Percentiles rank a stretch among this genome's conserved stretches.
phyloP scores from a whole-genome alignment of 2,797 vertebrate species.

The Chaetophractus vellerosus region DNA sequence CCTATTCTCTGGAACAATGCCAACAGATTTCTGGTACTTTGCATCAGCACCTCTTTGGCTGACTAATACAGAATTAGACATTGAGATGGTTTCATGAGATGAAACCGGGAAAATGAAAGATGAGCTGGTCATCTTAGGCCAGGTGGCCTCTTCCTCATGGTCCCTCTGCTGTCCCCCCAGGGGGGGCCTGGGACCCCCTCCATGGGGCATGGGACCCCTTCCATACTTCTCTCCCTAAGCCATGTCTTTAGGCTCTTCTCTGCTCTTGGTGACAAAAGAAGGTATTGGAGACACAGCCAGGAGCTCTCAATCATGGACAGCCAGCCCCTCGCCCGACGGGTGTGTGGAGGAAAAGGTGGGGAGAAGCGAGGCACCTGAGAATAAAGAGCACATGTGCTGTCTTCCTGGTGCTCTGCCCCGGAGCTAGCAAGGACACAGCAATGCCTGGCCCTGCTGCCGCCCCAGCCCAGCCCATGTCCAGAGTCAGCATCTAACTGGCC shows the following conservation, averaged over 20 bases:
- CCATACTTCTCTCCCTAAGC: neutral
- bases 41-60: too few relatives aligned
- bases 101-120: neutral
- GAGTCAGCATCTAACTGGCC: neutral
- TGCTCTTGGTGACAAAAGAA: neutral
- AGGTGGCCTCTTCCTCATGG: rapidly evolving
- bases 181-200: neutral
- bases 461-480: neutral
- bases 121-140: neutral
- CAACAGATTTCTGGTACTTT: too few relatives aligned
- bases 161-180: rapidly evolving
- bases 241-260: neutral
- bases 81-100: neutral
- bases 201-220: neutral
- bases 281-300: neutral
- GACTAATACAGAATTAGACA: neutral
- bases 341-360: too few relatives aligned
- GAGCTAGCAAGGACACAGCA: neutral
- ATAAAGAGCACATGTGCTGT: rapidly evolving
- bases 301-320: rapidly evolving
- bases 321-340: rapidly evolving
- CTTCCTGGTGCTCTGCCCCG: neutral
- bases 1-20: neutral
- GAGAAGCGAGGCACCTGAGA: rapidly evolving
- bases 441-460: rapidly evolving